A percentile compares a stretch with the other conserved stretches of the same genome.
phyloP scores from a whole-genome alignment of 2,888 invertebrate genomes.

The Meiosimyza decipiens region DNA sequence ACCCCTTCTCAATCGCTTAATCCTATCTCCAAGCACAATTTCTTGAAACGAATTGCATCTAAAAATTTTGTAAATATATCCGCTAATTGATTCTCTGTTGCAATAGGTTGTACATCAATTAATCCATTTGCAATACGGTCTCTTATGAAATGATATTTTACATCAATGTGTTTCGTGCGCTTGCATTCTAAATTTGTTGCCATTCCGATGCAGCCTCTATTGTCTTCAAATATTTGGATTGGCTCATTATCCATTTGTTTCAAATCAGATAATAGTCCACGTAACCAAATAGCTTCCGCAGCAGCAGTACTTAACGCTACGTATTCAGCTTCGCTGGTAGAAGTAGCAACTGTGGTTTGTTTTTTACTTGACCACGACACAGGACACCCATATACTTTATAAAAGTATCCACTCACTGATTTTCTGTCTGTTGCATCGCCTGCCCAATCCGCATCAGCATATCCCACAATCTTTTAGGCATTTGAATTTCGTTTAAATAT shows the following conservation, averaged over 20 bases:
- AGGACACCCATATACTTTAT: slow-evolving; percentile 34
- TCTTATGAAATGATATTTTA: slow-evolving; percentile 8
- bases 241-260: not conserved
- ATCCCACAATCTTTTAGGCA: not conserved
- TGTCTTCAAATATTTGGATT: not conserved
- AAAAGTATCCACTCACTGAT: slow-evolving; percentile 39
- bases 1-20: too few relatives aligned
- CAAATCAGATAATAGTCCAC: not conserved
- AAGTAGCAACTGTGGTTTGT: slow-evolving; percentile 32
- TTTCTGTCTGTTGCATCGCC: slow-evolving; percentile 34
- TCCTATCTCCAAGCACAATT: too few relatives aligned
- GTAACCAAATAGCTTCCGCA: slow-evolving; percentile 30
- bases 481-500: not conserved
- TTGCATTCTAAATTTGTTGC: slow-evolving; percentile 14
- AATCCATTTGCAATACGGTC: not conserved
- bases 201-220: not conserved
- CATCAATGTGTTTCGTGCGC: not conserved
- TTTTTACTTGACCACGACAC: slow-evolving; percentile 38
- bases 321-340: slow-evolving; percentile 38
- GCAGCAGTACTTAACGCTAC: slow-evolving; percentile 30
- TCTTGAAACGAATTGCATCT: too few relatives aligned
- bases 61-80: not conserved
- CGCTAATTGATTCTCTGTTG: not conserved
- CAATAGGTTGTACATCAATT: not conserved
- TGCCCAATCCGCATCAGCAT: slow-evolving; percentile 33